Evolutionary conservation across 1,140 invertebrate genomes (phyloP), one percentile per base, ranked within the genome.

Genomic region (Phortica variegata): DNA sequence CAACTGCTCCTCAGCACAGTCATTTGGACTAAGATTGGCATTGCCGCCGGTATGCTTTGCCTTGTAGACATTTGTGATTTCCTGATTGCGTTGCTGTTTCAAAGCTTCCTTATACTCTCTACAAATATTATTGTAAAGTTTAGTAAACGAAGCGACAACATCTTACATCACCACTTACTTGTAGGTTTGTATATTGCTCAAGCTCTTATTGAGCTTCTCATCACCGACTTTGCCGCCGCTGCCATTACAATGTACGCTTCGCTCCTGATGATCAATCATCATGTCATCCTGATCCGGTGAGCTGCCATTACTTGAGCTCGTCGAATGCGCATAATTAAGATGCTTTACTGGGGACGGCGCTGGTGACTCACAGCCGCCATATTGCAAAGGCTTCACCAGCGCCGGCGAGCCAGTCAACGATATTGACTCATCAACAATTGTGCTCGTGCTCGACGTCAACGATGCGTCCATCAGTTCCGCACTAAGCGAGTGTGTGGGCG

Each of bases 71-170:
- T 79, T 82, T 26, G 77, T 78, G 34, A 81, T 81, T 61, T 91
- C 89, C 75, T 87, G 85, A 19, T 84, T 86, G 51, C 90, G 81
- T 75, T 91, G 89, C 63, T 89, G 87, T 75, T 86, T 85, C 73
- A 91, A 75, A 33, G 90, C 88, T 81, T 92, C 90, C 79, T 91
- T 91, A 78, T 91, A 93, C 80, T 92, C 89, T 78, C 89, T 73
- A 38, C 0, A 21, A 15, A 23, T 85, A 73, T 12, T 81, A 80
- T n/a, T n/a, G n/a, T n/a, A 31, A 58, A 15, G 19, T 10, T 36
- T 21, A 18, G 2, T 18, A n/a, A 17, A 29, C 26, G 12, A 29
- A 29, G 6, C 6, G 26, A 29, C 26, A 29, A 29, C 6, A 29
- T 29, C 5, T 21, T 2, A 43, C 2, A 13, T 46, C n/a, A n/a